Evolutionary conservation across 2,113 vertebrate species (phyloP), one percentile per base, ranked within the genome.

Genomic region (Bubo bubo): DNA sequence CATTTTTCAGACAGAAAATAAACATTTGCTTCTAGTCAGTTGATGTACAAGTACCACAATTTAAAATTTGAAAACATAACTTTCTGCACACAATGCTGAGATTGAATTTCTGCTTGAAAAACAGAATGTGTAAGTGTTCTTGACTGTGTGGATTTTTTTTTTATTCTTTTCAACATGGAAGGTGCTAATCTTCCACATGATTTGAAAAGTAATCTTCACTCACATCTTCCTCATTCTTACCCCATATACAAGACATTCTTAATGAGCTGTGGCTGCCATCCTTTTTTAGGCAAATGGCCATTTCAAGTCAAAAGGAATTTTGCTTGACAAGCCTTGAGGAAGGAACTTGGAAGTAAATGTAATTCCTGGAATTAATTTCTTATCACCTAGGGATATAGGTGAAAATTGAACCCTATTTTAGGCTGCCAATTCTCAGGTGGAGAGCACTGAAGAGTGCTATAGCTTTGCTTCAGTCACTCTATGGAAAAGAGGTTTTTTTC

Each of bases 1-100:
- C 79, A 83, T 91, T 95, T 88, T 94, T 95, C 95, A 97, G 96
- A 96, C 93, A 87, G 91, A 97, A 97, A 95, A 96, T 94, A 94
- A 97, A 95, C 97, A 94, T 95, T 96, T 96, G 10, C 95, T 94
- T 95, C 87, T 59, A 81, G 62, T 19, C 22, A 92, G 84, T 23
- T 94, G 93, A 88, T 86, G 79, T 92, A 85, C 87, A 94, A 91
- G 49, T 84, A 60, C 81, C 74, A 94, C 19, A 7, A 95, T 86
- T 88, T 83, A 83, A 90, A 89, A 91, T 76, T 41, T 85, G 45
- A 93, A 87, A 94, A 90, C 30, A 47, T 59, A 86, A 80, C 79
- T 90, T 93, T 79, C 49, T 89, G 59, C 7, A 6, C 30, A 70
- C 45, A 81, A 18, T 35, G 60, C 43, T 95, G 60, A 93, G 56